Base-by-base conservation (phyloP, 2,797 vertebrate species). In the Ceryle rudis region DNA sequence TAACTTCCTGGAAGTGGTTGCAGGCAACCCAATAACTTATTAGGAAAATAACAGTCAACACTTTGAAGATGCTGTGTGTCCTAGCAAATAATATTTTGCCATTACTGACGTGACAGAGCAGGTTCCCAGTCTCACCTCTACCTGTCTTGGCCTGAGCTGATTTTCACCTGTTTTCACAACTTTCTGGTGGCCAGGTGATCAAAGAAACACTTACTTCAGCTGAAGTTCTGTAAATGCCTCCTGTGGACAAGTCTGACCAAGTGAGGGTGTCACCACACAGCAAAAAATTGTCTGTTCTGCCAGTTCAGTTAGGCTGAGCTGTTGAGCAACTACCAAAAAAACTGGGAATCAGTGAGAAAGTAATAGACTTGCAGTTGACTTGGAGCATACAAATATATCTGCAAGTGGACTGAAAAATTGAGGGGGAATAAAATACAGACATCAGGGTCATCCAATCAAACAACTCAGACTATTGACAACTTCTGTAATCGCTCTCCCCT, bases 21-120 rank as follows among this genome's bases (percentile, higher is more conserved):
- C 21, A 60, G 0, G 0, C 15, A 72, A 8, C 6, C 14, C 16
- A 4, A 37, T 75, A 7, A 25, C 12, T 72, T 8, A 28, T 11
- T 6, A 46, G 16, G 44, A 80, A 82, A 67, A 33, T 6, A 5
- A 41, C 5, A 41, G 18, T 44, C 29, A 78, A 64, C 2, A 17
- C 12, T 82, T 67, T 35, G 26, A 60, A 75, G 49, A 60, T n/a
- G 5, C 9, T 25, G 3, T n/a, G 18, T 10, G 5, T 47, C 21
- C 23, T 46, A 70, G 14, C 2, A 78, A 90, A 66, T 20, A 61
- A 44, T 29, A 4, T 65, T 89, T 93, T 80, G 4, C 29, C 13
- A 8, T 29, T 71, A 75, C 41, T 18, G 9, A 37, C 4, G 25
- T 42, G 11, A 31, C 15, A 55, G 23, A 71, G 21, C 5, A 55